Base-by-base conservation (phyloP, 2,888 invertebrate genomes). In the Drosophila falleni region DNA sequence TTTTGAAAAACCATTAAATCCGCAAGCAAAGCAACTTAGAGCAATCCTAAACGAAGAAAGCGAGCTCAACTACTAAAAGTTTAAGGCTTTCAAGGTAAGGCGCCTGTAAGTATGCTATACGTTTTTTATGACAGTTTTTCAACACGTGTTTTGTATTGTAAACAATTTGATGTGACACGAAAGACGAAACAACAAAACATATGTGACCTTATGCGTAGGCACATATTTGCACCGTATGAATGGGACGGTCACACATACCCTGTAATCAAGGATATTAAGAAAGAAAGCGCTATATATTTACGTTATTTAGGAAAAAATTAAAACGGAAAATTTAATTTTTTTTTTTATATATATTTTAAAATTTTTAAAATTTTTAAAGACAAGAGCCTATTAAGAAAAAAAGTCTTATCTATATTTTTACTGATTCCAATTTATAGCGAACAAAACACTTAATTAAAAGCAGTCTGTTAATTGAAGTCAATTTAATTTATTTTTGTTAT, bases 131-230 rank as follows among this genome's bases (percentile, higher is more conserved):
- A 61, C 67, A 74, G 68, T 69, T 71, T 60, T 76, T 64, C 80
- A 82, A 85, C 88, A 85, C 86, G 86, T 87, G 80, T 87, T 80
- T 74, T 72, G 71, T 75, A 67, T 88, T 83, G 84, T 86, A 83
- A 85, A 85, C 81, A 85, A 81, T 85, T 85, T 75, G 73, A 71
- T 64, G 71, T 68, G 74, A 61, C 74, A 74, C 69, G 55, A 63
- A 63, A 58, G 58, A 35, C 56, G 26, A 41, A 31, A 47, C 26
- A 39, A 13, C 46, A 53, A 23, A 26, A 53, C 33, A 58, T 16
- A 19, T 66, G 62, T 33, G 67, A 77, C 58, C 74, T 67, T 72
- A 60, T 35, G 47, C 47, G 9, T 49, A 31, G 46, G 49, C 50
- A 79, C 51, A 81, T 78, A 69, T 84, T 77, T 83, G 58, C 68